Base-by-base conservation (phyloP, 2,888 invertebrate species). In the Anodontia alba region DNA sequence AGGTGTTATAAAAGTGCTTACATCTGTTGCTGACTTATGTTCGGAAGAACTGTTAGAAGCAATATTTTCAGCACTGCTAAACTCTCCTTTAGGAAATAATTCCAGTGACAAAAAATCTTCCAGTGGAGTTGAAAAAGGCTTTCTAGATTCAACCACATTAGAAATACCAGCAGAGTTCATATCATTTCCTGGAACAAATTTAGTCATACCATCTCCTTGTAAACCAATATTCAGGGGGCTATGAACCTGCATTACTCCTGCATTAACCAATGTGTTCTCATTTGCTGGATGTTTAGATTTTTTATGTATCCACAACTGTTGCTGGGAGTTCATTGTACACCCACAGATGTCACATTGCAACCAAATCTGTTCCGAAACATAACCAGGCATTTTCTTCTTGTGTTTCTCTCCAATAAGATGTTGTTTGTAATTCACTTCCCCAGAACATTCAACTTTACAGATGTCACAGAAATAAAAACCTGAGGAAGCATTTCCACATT, bases 321-420 rank as follows among this genome's bases (percentile, higher is more conserved):
- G 73, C 12, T 8, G 33, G 1, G 81, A 68, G 67, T 81, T 78
- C n/a, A 51, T 10, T 17, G 51, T 20, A 67, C 72, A 66, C 42
- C 46, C n/a, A 43, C 80, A 76, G 2, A 79, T 33, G 0, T 74
- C 23, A 66, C 79, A 76, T 12, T 57, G 68, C 31, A 42, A 33
- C 57, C 69, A 10, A 7, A 10, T 26, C 29, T 57, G 57, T 5
- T 23, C 2, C 7, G 29, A 26, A 26, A 26, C 29, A 57, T 17
- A 7, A 8, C 17, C 33, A 3, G 1, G 1, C n/a, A 33, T 31
- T 20, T 62, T 62, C 33, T 62, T 87, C 68, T 73, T 83, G 73
- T 92, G 92, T 57, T 91, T 91, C 17, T 82, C 87, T 26, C 90
- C 90, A 8, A 73, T 70, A 36, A 86, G 86, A 71, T 92, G 92